Percentiles rank a stretch among this genome's conserved stretches.
Evolutionary conservation across 2,888 invertebrate species (phyloP).

Genomic region (Xestia ashworthii): DNA sequence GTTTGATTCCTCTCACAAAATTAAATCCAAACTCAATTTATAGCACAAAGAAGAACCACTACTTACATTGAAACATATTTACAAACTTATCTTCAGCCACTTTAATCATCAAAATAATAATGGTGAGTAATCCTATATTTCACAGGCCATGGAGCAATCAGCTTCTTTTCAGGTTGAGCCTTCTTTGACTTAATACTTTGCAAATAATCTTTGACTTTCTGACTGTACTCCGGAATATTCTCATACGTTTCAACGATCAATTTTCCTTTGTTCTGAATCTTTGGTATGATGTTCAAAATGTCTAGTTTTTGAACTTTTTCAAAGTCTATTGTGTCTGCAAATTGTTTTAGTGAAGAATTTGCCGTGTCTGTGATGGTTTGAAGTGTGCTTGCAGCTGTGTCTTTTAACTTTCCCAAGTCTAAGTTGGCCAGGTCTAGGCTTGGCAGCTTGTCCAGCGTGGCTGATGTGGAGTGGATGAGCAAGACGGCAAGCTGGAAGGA

Average conservation of each 20-base stretch:
- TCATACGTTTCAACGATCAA: slow-evolving; percentile 60
- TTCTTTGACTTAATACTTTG: slow-evolving; percentile 59
- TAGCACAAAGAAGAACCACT: neutral
- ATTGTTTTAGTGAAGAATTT: slow-evolving; percentile 68
- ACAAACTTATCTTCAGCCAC: neutral
- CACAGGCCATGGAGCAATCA: slow-evolving; percentile 68
- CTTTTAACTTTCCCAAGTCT: slow-evolving; percentile 74
- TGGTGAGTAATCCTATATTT: slow-evolving; percentile 61
- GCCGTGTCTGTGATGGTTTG: slow-evolving; percentile 70
- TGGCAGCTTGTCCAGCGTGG: slow-evolving; percentile 74
- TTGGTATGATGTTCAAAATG: slow-evolving; percentile 74
- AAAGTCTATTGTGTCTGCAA: slow-evolving; percentile 74
- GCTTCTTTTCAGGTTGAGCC: slow-evolving; percentile 52
- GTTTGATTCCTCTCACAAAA: neutral
- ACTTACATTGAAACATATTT: neutral
- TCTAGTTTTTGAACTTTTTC: slow-evolving; percentile 76
- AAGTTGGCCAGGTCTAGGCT: slow-evolving; percentile 75
- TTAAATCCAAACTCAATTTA: neutral
- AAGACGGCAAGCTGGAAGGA: slow-evolving; percentile 76
- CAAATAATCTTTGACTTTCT: slow-evolving; percentile 49
- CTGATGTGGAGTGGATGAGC: slow-evolving; percentile 72
- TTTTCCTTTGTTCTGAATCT: slow-evolving; percentile 63
- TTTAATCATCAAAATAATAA: slow-evolving; percentile 40
- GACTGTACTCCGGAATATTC: slow-evolving; percentile 56
- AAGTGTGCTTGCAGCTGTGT: slow-evolving; percentile 74